Percentiles rank a stretch among this genome's conserved stretches.
Conservation (phyloP, 92 coral and sea anemone species). For the Meandrina meandrites region DNA sequence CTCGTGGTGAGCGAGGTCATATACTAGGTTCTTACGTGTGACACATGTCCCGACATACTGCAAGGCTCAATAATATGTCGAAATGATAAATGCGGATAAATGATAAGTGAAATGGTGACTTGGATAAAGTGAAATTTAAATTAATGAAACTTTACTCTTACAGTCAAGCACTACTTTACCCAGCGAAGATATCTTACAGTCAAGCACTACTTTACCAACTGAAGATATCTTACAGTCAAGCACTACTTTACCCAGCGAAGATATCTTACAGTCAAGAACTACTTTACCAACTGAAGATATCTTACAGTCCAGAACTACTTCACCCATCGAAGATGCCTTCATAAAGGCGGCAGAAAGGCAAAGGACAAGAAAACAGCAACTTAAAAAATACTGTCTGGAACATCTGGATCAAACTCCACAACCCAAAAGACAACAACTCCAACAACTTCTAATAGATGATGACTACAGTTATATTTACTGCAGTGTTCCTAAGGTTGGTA, state of each 20-base stretch:
- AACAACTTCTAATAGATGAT: constrained; percentile 26
- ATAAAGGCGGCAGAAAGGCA: constrained; percentile 22
- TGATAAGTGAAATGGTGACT: too few species aligned
- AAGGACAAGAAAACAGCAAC: constrained; percentile 16
- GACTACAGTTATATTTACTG: constrained; percentile 23
- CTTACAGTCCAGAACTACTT: too few species aligned
- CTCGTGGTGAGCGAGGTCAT: too few species aligned
- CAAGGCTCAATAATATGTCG: too few species aligned
- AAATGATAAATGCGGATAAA: too few species aligned
- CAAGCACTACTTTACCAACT: not conserved
- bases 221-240: not conserved
- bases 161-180: too few species aligned
- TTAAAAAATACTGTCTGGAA: constrained; percentile 21
- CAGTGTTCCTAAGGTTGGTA: constrained; percentile 32
- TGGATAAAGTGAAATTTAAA: too few species aligned
- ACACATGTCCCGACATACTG: too few species aligned
- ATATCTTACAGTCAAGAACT: not conserved
- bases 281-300: not conserved
- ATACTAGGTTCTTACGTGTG: too few species aligned
- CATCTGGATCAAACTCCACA: not conserved
- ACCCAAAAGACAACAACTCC: constrained; percentile 5
- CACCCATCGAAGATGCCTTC: not conserved
- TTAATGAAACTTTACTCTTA: too few species aligned
- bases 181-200: not conserved
- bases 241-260: too few species aligned